Conservation (phyloP, 2,797 vertebrate genomes). For the Manis javanica region DNA sequence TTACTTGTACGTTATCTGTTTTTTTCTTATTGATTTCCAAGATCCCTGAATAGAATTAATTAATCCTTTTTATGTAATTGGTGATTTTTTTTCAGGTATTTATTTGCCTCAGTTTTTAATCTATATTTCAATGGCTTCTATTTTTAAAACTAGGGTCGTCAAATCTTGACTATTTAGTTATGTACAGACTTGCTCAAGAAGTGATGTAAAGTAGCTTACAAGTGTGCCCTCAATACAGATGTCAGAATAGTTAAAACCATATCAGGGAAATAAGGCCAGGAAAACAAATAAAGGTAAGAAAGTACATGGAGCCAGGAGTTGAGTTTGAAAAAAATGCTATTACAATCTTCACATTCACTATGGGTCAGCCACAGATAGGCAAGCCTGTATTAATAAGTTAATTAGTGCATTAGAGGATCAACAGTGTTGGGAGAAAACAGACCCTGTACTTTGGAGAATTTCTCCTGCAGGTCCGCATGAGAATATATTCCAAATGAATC, state of each 20-base stretch:
- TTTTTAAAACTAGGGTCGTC: neutral
- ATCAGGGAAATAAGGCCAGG: neutral
- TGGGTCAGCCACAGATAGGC: neutral
- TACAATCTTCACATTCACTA: neutral
- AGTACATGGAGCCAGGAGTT: neutral
- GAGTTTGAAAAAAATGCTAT: neutral
- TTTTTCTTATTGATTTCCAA: neutral
- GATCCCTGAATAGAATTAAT: neutral
- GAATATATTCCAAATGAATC: neutral
- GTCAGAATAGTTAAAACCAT: neutral
- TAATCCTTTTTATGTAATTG: neutral
- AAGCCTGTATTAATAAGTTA: neutral
- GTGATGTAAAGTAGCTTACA: neutral
- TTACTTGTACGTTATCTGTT: neutral
- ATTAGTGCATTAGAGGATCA: neutral
- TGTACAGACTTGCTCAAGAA: conserved; percentile 1
- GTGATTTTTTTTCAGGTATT: neutral
- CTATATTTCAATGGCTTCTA: neutral
- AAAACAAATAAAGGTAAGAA: neutral
- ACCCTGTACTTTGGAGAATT: neutral
- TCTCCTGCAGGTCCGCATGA: neutral
- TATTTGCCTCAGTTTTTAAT: neutral
- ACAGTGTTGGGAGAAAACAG: neutral
- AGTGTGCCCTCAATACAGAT: neutral
- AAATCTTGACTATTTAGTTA: neutral